Conservation (phyloP, 2,888 invertebrate species). For the Rhagophthalmus giganteus region DNA sequence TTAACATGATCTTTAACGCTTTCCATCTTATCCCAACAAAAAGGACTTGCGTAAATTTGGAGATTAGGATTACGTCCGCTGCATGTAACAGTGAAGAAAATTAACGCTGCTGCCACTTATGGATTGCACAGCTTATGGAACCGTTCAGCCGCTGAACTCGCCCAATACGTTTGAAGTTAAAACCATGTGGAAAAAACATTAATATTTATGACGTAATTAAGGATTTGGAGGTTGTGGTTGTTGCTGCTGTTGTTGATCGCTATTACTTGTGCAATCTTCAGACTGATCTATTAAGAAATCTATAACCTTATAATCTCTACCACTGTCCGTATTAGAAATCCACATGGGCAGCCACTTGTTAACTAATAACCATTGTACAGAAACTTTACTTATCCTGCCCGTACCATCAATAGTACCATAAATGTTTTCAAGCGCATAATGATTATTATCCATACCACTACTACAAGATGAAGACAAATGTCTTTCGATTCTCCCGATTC, state of each 20-base stretch:
- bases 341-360: conserved; percentile 69
- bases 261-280: conserved; percentile 12
- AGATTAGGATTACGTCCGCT: no score
- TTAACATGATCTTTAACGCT: no score
- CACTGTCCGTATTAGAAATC: conserved; percentile 61
- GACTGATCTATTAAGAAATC: conserved; percentile 47
- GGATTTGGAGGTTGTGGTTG: conserved; percentile 14
- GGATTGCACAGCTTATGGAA: no score
- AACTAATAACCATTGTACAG: conserved; percentile 67
- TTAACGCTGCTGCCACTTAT: no score
- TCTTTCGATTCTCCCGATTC: conserved; percentile 62
- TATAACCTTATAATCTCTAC: conserved; percentile 58
- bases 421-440: conserved; percentile 47
- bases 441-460: conserved; percentile 56
- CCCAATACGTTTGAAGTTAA: no score
- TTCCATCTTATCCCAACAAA: no score
- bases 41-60: no score
- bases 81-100: no score
- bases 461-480: conserved; percentile 70
- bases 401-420: conserved; percentile 50
- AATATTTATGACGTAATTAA: no score
- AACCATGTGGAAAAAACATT: no score
- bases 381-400: conserved; percentile 63
- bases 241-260: conserved; percentile 8
- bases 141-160: no score